Evolutionary conservation across 2,113 vertebrate species (phyloP), one percentile per base, ranked within the genome.

Genomic region (Lagopus muta): DNA sequence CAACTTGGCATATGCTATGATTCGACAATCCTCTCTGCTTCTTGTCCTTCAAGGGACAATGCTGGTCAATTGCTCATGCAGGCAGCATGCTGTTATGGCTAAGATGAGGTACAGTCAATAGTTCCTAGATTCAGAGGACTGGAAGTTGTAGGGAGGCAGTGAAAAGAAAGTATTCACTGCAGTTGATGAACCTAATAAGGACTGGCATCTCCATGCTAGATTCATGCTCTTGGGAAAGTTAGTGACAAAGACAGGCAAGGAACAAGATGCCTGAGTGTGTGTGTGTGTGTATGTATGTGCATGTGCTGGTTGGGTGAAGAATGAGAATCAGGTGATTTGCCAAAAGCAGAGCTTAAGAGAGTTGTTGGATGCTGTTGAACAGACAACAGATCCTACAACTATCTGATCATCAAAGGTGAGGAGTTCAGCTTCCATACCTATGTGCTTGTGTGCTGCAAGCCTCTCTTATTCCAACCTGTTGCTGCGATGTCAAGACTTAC

Each of bases 181-280:
- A 55, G 38, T 25, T 3, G 3, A 2, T 42, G 30, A 20, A 45
- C 28, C 50, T 28, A 2, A 2, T 13, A 28, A 0, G 2, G 6
- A 17, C 18, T 43, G 27, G 5, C 20, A 75, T 77, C 64, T 70
- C 57, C 30, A 19, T 34, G 43, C 36, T 57, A 40, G 57, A 10
- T 76, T 38, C 0, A 0, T 1, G 1, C 48, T 73, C 6, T 1
- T 8, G 20, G 32, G 40, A 94, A 48, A 0, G 0, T 5, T 27
- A 61, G 22, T 13, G 34, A 65, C 55, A 2, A 38, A 20, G 30
- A 28, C 15, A n/a, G 34, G 52, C 32, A 50, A 50, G 14, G 4
- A 22, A 36, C 24, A 30, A 38, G n/a, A 50, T 25, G 13, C 1
- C 18, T 18, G 50, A 2, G 6, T 18, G 15, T 32, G 13, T 11